Percentiles rank a stretch among this genome's conserved stretches.
These are phyloP conservation scores for Eupithecia dodoneata DNA, from an alignment of 2,888 invertebrate species.

Conservation along the genomic window DNA sequence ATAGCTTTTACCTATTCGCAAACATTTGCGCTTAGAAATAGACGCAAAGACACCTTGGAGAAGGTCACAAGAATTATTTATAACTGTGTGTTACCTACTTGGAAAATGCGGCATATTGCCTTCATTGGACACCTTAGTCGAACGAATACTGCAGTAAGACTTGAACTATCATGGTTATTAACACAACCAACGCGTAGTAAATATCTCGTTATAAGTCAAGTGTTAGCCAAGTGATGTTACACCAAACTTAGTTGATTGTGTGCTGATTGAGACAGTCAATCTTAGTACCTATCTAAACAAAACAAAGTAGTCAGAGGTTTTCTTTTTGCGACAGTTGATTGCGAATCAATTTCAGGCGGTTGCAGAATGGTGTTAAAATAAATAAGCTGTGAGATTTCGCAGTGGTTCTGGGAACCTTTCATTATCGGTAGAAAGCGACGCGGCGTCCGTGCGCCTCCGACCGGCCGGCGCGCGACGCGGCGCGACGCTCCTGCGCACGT, in stretches of 20 bases:
- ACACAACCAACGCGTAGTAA: not conserved
- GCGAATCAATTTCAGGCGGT: conserved; percentile 18
- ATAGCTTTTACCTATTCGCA: conserved; percentile 24
- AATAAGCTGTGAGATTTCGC: conserved; percentile 24
- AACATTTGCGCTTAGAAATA: conserved; percentile 10
- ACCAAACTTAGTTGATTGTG: not conserved
- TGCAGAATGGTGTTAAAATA: conserved; percentile 19
- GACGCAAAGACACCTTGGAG: not conserved
- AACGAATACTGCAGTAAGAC: not conserved
- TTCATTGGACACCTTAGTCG: not conserved
- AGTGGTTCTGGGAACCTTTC: conserved; percentile 28
- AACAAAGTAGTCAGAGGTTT: not conserved
- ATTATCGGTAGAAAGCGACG: conserved; percentile 29
- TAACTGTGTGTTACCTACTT: not conserved
- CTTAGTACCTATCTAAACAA: not conserved
- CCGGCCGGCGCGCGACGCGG: not conserved
- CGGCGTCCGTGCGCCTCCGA: conserved; percentile 35
- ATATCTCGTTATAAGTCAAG: not conserved
- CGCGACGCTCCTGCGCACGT: not conserved
- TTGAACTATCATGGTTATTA: not conserved
- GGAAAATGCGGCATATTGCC: not conserved
- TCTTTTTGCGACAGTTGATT: conserved; percentile 16
- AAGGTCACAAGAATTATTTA: conserved; percentile 4
- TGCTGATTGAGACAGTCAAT: not conserved
- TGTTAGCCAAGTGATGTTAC: not conserved